Evolutionary conservation across 2,888 invertebrate species (phyloP).

Genomic region (Drosophila pseudotakahashii): DNA sequence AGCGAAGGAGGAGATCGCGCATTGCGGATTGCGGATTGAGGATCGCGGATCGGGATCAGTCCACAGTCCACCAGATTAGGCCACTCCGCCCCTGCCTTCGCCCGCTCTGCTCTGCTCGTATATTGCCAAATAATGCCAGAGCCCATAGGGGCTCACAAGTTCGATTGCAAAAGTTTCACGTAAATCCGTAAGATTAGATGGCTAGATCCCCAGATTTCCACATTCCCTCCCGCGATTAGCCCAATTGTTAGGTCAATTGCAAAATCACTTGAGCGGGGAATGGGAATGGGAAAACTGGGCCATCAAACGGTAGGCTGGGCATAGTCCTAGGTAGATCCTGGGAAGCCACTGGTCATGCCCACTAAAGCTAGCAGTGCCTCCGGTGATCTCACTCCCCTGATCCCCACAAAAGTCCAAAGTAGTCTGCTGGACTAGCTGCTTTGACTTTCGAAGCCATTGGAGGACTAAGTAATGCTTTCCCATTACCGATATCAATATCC

Average conservation of each 20-base stretch:
- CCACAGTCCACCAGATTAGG: slow-evolving; percentile 53
- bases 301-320: not conserved
- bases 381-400: slow-evolving; percentile 20
- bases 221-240: slow-evolving; percentile 37
- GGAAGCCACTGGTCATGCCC: slow-evolving; percentile 50
- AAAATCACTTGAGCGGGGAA: slow-evolving; percentile 55
- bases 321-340: slow-evolving; percentile 10
- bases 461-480: not conserved
- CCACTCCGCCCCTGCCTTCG: slow-evolving; percentile 24
- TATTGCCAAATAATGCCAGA: slow-evolving; percentile 70
- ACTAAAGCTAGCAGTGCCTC: slow-evolving; percentile 48
- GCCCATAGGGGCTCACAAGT: slow-evolving; percentile 11
- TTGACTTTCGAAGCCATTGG: slow-evolving; percentile 28
- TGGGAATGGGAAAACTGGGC: slow-evolving; percentile 6
- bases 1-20: slow-evolving; percentile 43
- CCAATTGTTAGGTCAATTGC: slow-evolving; percentile 77
- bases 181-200: slow-evolving; percentile 67
- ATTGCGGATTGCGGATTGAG: slow-evolving; percentile 48
- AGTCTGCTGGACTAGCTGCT: not conserved
- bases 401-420: not conserved
- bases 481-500: not conserved
- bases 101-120: slow-evolving; percentile 52
- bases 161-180: slow-evolving; percentile 73
- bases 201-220: slow-evolving; percentile 26
- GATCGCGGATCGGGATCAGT: slow-evolving; percentile 59